Evolutionary conservation across 92 coral and sea anemone genomes (phyloP).

Genomic region (Montipora capitata): DNA sequence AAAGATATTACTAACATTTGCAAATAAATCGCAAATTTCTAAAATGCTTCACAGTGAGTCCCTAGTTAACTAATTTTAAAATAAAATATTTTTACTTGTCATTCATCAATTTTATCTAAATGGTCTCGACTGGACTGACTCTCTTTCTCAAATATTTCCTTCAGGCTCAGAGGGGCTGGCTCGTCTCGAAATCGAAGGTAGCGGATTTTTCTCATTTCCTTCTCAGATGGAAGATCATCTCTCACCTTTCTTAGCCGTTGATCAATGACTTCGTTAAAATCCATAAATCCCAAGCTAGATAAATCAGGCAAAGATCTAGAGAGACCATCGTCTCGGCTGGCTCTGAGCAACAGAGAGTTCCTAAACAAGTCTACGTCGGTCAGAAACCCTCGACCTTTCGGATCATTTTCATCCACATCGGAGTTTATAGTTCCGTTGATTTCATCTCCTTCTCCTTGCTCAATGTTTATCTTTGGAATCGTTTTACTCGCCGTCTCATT

Average conservation of each 20-base stretch:
- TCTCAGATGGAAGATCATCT: slow-evolving; percentile 83
- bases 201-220: slow-evolving; percentile 89
- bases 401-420: slow-evolving; percentile 24
- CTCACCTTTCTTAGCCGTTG: slow-evolving; percentile 73
- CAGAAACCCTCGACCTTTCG: slow-evolving; percentile 22
- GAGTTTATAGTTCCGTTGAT: neutral
- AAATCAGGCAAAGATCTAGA: slow-evolving; percentile 81
- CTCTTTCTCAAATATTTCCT: slow-evolving; percentile 80
- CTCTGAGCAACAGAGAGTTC: slow-evolving; percentile 79
- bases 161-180: slow-evolving; percentile 61
- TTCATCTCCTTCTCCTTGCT: slow-evolving; percentile 15
- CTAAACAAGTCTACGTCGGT: slow-evolving; percentile 69
- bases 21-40: neutral
- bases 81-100: neutral
- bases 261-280: slow-evolving; percentile 89
- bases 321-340: slow-evolving; percentile 66
- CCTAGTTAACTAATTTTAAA: neutral
- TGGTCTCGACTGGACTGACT: neutral
- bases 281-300: slow-evolving; percentile 89
- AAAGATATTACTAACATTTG: neutral
- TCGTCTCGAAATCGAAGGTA: slow-evolving; percentile 84
- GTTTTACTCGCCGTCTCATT: neutral
- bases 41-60: too few relatives aligned
- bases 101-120: slow-evolving; percentile 51
- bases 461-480: slow-evolving; percentile 30